A percentile compares a stretch with the other conserved stretches of the same genome.
These are phyloP conservation scores for Enteromius treurensis DNA, from an alignment of 2,797 vertebrate genomes.

Conservation along the genomic window DNA sequence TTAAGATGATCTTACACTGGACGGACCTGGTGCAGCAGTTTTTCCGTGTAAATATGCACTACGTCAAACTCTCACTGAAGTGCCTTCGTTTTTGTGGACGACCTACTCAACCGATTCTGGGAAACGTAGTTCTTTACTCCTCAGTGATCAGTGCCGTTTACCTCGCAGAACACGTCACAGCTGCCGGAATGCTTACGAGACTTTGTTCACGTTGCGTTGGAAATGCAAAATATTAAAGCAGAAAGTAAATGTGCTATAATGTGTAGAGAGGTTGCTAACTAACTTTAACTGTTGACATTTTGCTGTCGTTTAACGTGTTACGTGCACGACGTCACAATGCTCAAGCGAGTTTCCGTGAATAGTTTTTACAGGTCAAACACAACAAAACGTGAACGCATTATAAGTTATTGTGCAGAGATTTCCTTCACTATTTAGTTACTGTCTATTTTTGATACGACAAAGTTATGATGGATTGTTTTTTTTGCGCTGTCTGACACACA, in stretches of 20 bases:
- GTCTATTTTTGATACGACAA: conserved; percentile 35
- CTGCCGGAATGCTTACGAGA: not conserved
- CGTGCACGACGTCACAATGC: not conserved
- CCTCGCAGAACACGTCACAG: conserved; percentile 50
- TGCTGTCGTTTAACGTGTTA: not conserved
- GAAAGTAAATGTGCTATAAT: not conserved
- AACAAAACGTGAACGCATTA: not conserved
- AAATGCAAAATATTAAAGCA: not conserved
- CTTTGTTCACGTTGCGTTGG: not conserved
- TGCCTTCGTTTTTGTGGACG: conserved; percentile 30
- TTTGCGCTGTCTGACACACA: conserved; percentile 17
- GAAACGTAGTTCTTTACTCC: conserved; percentile 64
- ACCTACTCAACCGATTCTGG: conserved; percentile 57
- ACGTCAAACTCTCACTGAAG: conserved; percentile 35
- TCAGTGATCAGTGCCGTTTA: conserved; percentile 54
- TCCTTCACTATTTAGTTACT: conserved; percentile 11
- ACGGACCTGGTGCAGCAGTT: conserved; percentile 47
- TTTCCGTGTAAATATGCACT: conserved; percentile 31
- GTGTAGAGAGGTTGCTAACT: not conserved
- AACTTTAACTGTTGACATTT: conserved; percentile 12
- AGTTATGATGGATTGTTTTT: conserved; percentile 9
- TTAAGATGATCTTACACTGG: conserved; percentile 61
- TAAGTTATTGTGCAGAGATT: conserved; percentile 26
- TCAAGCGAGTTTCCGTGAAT: not conserved
- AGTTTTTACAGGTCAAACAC: not conserved